Conservation (phyloP, 2,888 invertebrate genomes). For the Lasius fuliginosus region DNA sequence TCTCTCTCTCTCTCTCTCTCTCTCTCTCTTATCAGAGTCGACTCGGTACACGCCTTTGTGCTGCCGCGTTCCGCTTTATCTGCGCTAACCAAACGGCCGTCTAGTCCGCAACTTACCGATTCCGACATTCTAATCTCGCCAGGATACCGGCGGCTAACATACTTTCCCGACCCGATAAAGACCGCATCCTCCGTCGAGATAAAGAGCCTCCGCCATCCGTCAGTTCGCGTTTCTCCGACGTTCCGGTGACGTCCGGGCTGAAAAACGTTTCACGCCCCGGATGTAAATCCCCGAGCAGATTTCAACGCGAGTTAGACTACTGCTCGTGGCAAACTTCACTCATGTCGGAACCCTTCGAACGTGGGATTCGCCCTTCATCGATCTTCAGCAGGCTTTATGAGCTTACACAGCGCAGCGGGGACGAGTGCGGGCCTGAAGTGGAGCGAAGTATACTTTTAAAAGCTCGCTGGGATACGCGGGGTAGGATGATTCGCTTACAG, state of each 20-base stretch:
- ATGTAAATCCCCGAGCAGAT: conserved; percentile 71
- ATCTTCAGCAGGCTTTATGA: conserved; percentile 68
- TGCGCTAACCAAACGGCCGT: conserved; percentile 70
- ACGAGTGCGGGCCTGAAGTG: conserved; percentile 40
- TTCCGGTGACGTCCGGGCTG: conserved; percentile 44
- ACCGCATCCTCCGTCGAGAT: conserved; percentile 78
- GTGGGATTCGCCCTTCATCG: conserved; percentile 70
- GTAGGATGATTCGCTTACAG: conserved; percentile 52
- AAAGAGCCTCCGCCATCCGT: conserved; percentile 76
- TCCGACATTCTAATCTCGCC: conserved; percentile 79
- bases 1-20: conserved; percentile 20
- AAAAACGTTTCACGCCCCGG: conserved; percentile 65
- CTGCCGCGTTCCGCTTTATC: conserved; percentile 78
- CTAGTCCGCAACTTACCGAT: conserved; percentile 74
- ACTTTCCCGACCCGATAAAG: conserved; percentile 78
- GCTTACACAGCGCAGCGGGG: conserved; percentile 60
- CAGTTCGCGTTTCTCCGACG: conserved; percentile 56
- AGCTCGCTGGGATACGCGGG: conserved; percentile 38
- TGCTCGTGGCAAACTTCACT: conserved; percentile 46
- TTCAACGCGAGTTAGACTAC: conserved; percentile 51
- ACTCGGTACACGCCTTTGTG: conserved; percentile 35
- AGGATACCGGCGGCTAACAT: conserved; percentile 75
- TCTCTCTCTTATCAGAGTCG: conserved; percentile 25
- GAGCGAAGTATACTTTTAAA: conserved; percentile 56
- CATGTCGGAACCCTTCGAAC: conserved; percentile 53